These are phyloP conservation scores for Microdon myrmicae DNA, from an alignment of 2,888 invertebrate species.

Conservation along the genomic window DNA sequence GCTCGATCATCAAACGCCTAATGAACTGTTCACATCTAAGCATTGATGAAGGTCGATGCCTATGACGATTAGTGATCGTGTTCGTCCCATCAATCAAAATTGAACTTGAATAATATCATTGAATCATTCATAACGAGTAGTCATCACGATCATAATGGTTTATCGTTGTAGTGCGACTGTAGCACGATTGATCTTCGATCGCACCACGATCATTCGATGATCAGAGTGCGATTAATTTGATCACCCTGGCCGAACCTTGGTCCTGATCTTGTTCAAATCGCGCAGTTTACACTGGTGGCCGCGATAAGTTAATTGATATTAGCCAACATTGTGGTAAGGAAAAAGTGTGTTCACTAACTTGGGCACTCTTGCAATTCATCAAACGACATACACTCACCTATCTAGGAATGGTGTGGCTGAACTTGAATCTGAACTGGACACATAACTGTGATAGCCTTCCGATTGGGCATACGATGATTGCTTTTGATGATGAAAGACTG, in stretches of 20 bases:
- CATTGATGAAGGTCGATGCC: conserved; percentile 16
- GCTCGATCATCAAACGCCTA: conserved; percentile 10
- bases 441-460: conserved; percentile 84
- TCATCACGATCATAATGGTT: too few species aligned
- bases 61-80: too few species aligned
- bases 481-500: conserved; percentile 74
- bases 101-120: neutral
- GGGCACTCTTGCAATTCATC: conserved; percentile 12
- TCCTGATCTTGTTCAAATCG: conserved; percentile 34
- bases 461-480: conserved; percentile 82
- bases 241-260: conserved; percentile 32
- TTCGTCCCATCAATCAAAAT: neutral
- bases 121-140: too few species aligned
- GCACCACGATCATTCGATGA: conserved; percentile 21
- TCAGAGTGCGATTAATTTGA: neutral
- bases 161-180: neutral
- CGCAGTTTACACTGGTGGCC: conserved; percentile 23
- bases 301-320: conserved; percentile 45
- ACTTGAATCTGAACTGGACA: conserved; percentile 80
- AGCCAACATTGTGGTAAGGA: conserved; percentile 3
- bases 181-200: too few species aligned
- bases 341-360: conserved; percentile 12
- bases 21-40: conserved; percentile 12
- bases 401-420: conserved; percentile 82
- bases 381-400: conserved; percentile 66